phyloP scores from a whole-genome alignment of 1,140 invertebrate genomes.

The Megalopta genalis region DNA sequence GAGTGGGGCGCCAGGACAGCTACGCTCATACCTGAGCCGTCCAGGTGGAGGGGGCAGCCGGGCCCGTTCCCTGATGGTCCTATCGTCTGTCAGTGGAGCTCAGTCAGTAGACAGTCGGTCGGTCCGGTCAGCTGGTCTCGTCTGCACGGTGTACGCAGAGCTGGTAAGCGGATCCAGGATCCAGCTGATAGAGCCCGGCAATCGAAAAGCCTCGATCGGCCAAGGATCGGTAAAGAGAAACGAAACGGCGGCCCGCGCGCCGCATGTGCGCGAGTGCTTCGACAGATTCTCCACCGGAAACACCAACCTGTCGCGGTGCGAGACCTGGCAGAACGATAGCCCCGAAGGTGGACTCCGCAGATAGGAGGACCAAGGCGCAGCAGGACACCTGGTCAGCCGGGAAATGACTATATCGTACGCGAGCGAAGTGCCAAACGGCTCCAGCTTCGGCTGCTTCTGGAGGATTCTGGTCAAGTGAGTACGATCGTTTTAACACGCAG shows the following conservation, averaged over 20 bases:
- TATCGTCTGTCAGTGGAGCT: constrained; percentile 72
- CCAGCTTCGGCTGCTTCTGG: constrained; percentile 94
- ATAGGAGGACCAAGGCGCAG: constrained; percentile 36
- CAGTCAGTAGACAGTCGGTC: constrained; percentile 75
- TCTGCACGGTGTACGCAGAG: constrained; percentile 41
- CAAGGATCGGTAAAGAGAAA: constrained; percentile 24
- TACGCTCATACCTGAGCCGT: constrained; percentile 47
- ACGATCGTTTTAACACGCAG: not conserved
- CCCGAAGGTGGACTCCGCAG: not conserved
- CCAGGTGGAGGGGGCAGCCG: constrained; percentile 69
- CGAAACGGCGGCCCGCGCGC: constrained; percentile 66
- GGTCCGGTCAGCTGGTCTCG: constrained; percentile 73
- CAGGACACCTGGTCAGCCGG: constrained; percentile 53
- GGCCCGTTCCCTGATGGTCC: constrained; percentile 73
- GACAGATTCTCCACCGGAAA: constrained; percentile 50
- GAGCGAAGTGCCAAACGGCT: constrained; percentile 92
- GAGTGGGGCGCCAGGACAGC: constrained; percentile 20
- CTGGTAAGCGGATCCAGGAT: constrained; percentile 26
- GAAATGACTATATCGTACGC: constrained; percentile 93
- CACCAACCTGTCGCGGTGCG: constrained; percentile 36
- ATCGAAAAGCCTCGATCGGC: constrained; percentile 5
- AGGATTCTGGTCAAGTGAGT: constrained; percentile 92
- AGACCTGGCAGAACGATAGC: not conserved
- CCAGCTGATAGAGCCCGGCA: constrained; percentile 46
- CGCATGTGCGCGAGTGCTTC: constrained; percentile 70